Base-by-base conservation (phyloP, 2,797 vertebrate genomes). In the Xenops minutus region DNA sequence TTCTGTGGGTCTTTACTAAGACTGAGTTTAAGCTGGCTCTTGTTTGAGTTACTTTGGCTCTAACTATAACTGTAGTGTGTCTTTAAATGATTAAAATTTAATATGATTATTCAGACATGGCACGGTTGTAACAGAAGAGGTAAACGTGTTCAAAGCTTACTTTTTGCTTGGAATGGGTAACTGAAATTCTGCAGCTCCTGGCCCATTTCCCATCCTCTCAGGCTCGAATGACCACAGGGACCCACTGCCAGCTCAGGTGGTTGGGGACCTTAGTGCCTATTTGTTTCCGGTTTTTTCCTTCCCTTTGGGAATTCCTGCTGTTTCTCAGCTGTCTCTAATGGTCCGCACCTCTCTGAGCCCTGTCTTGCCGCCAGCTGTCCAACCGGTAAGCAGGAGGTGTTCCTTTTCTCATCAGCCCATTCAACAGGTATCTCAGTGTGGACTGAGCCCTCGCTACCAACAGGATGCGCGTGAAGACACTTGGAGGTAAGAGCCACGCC, bases 31-130 rank as follows among this genome's bases (percentile, higher is more conserved):
- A 59, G n/a, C 15, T 52, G 22, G 12, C 36, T 76, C 8, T 52
- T 34, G 37, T 56, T 69, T 0, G 4, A 73, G 39, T 73, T 88
- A 34, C 69, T 67, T 36, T 12, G 6, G 10, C 34, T 74, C 56
- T 67, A 67, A 62, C 9, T 46, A 0, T 18, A 89, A 85, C 12
- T 36, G 51, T 48, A 74, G 27, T 71, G 63, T 85, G 59, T 89
- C 96, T 94, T 94, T 91, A 94, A 93, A 44, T 76, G 23, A 92
- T 94, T 93, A 93, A 96, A 85, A 67, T 76, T 93, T 93, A 91
- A 93, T 92, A 58, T 14, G 51, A 91, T n/a, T 4, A 0, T 48
- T 87, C 91, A 92, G 78, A 34, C 84, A 59, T 20, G 39, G 81
- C 74, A 87, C 48, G 66, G 84, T 59, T 91, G 20, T 55, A 89